A percentile compares a stretch with the other conserved stretches of the same genome.
These are phyloP conservation scores for Martes flavigula DNA, from an alignment of 2,797 vertebrate genomes.

Conservation along the genomic window DNA sequence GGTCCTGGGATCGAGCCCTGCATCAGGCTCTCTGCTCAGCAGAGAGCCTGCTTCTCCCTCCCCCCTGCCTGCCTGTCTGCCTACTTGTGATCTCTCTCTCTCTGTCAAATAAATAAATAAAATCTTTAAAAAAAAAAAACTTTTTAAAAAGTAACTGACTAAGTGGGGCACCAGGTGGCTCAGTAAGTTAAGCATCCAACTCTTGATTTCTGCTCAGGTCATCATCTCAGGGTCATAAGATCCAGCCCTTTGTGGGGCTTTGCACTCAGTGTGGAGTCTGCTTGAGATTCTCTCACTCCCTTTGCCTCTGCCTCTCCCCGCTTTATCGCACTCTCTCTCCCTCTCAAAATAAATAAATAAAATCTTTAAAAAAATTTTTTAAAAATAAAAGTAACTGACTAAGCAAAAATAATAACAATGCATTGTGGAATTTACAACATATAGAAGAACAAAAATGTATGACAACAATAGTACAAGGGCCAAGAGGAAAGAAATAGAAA, in stretches of 20 bases:
- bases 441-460: neutral
- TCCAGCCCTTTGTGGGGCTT: neutral
- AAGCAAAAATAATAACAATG: neutral
- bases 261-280: neutral
- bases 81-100: no score
- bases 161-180: neutral
- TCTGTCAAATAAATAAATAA: no score
- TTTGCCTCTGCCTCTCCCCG: neutral
- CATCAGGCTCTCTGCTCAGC: no score
- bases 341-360: neutral
- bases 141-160: no score
- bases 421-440: neutral
- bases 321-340: neutral
- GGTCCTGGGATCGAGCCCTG: no score
- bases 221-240: neutral
- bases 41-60: no score
- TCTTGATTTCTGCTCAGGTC: neutral
- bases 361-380: neutral
- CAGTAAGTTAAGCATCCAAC: neutral
- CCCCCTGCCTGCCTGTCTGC: no score
- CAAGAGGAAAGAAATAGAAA: neutral
- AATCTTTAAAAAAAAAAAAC: no score
- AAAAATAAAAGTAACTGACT: neutral
- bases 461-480: neutral
- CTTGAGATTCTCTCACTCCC: neutral